Percentiles rank a stretch among this genome's conserved stretches.
phyloP scores from a whole-genome alignment of 2,113 vertebrate genomes.

The Lasiurus borealis region DNA sequence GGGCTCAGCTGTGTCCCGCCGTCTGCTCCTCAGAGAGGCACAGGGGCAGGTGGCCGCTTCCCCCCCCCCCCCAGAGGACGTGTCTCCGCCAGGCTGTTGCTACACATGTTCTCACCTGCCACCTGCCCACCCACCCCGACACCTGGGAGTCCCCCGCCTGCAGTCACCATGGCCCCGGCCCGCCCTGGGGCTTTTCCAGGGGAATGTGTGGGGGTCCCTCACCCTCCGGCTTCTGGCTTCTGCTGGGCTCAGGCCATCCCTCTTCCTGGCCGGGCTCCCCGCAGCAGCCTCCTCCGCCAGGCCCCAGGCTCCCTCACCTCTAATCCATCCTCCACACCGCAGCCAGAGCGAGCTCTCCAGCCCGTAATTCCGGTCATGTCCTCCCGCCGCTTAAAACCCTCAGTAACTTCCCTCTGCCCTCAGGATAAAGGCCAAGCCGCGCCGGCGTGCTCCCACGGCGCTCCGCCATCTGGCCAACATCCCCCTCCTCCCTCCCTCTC shows the following conservation, averaged over 20 bases:
- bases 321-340: neutral
- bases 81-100: neutral
- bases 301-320: neutral
- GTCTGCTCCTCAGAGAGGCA: neutral
- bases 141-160: neutral
- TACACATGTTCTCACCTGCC: neutral
- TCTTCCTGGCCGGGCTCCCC: accelerated
- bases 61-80: neutral
- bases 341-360: neutral
- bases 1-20: neutral
- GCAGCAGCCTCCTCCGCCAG: neutral
- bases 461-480: neutral
- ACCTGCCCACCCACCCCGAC: accelerated
- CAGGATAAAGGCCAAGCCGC: constrained; percentile 37
- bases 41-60: too few species aligned
- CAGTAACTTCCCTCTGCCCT: neutral
- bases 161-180: accelerated
- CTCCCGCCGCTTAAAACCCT: neutral
- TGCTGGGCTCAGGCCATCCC: neutral
- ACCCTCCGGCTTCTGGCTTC: too few species aligned
- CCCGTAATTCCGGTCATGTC: neutral
- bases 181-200: neutral
- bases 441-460: neutral
- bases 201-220: accelerated
- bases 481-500: too few species aligned